A percentile compares a stretch with the other conserved stretches of the same genome.
Evolutionary conservation across 2,888 invertebrate species (phyloP).

Genomic region (Orthonychiurus folsomi): DNA sequence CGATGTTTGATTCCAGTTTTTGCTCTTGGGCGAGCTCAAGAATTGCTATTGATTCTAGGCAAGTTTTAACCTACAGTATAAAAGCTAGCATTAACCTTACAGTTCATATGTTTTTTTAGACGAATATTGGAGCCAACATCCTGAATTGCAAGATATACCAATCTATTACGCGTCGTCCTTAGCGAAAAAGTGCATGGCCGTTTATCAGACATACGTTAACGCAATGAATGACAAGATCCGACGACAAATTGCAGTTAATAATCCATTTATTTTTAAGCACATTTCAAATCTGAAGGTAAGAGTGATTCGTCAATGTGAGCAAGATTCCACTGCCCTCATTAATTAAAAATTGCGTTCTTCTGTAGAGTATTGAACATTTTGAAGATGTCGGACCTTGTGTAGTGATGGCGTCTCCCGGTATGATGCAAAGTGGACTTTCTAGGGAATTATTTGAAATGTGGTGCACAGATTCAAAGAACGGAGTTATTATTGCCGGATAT

Average conservation of each 20-base stretch:
- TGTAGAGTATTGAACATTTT: slow-evolving; percentile 93
- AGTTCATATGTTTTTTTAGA: slow-evolving; percentile 51
- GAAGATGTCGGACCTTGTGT: slow-evolving; percentile 99
- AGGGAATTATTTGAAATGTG: slow-evolving; percentile 96
- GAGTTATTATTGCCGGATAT: slow-evolving; percentile 61
- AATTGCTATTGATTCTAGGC: slow-evolving; percentile 79
- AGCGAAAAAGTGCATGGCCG: slow-evolving; percentile 99
- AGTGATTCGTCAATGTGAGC: background rate
- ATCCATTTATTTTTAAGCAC: slow-evolving; percentile 97
- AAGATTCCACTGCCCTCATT: background rate
- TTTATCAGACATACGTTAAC: slow-evolving; percentile 98
- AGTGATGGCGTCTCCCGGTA: slow-evolving; percentile 98
- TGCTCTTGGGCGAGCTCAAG: slow-evolving; percentile 94
- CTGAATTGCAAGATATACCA: slow-evolving; percentile 94
- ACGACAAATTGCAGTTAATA: slow-evolving; percentile 91
- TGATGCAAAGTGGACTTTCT: slow-evolving; percentile 98
- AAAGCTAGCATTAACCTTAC: background rate
- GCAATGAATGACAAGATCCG: slow-evolving; percentile 98
- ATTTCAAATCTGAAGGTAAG: slow-evolving; percentile 80
- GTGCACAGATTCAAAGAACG: slow-evolving; percentile 97
- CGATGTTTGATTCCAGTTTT: slow-evolving; percentile 97
- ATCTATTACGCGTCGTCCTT: slow-evolving; percentile 98
- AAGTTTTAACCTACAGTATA: slow-evolving; percentile 16
- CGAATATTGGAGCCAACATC: slow-evolving; percentile 96
- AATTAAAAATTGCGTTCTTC: background rate